Base-by-base conservation (phyloP, 2,113 vertebrate species). In the Melierax canorus region DNA sequence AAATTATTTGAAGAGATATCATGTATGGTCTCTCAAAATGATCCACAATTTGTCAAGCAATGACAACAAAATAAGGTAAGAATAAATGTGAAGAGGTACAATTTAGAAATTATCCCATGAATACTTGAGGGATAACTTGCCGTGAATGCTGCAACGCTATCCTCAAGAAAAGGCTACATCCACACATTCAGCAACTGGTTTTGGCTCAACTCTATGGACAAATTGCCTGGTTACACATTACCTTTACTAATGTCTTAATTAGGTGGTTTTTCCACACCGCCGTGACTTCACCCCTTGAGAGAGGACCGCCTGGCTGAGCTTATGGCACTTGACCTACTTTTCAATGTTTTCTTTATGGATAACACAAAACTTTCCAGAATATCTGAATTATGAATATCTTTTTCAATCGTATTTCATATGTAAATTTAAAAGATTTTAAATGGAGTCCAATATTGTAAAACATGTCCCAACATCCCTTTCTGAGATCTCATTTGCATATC, bases 391-490 rank as follows among this genome's bases (percentile, higher is more conserved):
- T 55, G 38, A 75, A 24, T 87, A 55, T 79, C 66, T 86, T 55
- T 95, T 89, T 88, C 84, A 78, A 39, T 86, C 74, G 39, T 81
- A 62, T 66, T 94, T 94, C 90, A 66, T 91, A 96, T 92, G 96
- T 73, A 90, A 94, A 95, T 94, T n/a, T 73, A 59, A 71, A 91
- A 89, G 45, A 90, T 94, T 91, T 95, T 46, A 88, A 88, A 79
- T 86, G 67, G 77, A 88, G 94, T 72, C 55, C 87, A 94, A 46
- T 85, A 82, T 91, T 96, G 96, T 97, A 97, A 96, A 96, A 97
- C 96, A 96, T 51, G 95, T 96, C 92, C 92, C 93, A 94, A 96
- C 89, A 97, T 90, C 95, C 96, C 94, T 96, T 88, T 88, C 80
- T 88, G 86, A 95, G 62, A 77, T 75, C 91, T 96, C 12, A 92